phyloP scores from a whole-genome alignment of 2,797 vertebrate species.

The Hephaestus fuliginosus region DNA sequence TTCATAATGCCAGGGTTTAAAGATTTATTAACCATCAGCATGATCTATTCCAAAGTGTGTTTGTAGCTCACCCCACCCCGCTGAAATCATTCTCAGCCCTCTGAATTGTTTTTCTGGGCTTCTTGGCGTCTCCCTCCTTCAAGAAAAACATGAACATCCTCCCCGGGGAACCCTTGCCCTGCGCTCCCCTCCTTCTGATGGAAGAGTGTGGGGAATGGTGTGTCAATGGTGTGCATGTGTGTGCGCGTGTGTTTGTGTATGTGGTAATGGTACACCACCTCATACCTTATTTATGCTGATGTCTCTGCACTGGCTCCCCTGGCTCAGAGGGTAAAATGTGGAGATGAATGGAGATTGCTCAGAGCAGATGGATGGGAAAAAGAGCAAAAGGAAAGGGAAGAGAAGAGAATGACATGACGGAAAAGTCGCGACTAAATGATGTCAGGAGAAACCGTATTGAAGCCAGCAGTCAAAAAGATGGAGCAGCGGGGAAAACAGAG shows the following conservation, averaged over 20 bases:
- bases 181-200: constrained; percentile 33
- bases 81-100: constrained; percentile 18
- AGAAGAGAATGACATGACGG: background rate
- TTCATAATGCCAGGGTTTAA: constrained; percentile 3
- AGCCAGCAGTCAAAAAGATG: background rate
- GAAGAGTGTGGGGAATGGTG: constrained; percentile 16
- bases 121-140: constrained; percentile 32
- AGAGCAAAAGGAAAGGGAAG: background rate
- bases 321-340: constrained; percentile 44
- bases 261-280: constrained; percentile 66
- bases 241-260: constrained; percentile 26
- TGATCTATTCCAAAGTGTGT: background rate
- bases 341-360: constrained; percentile 38
- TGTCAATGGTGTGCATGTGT: constrained; percentile 26
- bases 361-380: constrained; percentile 1
- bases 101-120: constrained; percentile 39
- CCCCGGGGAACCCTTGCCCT: constrained; percentile 37
- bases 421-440: constrained; percentile 14
- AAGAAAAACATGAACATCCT: constrained; percentile 54
- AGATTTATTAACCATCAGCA: background rate
- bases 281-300: constrained; percentile 74
- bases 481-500: background rate
- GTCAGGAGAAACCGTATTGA: background rate
- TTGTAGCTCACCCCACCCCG: background rate
- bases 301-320: constrained; percentile 55